Conservation (phyloP, 2,888 invertebrate species). For the Rotaria magnacalcarata region DNA sequence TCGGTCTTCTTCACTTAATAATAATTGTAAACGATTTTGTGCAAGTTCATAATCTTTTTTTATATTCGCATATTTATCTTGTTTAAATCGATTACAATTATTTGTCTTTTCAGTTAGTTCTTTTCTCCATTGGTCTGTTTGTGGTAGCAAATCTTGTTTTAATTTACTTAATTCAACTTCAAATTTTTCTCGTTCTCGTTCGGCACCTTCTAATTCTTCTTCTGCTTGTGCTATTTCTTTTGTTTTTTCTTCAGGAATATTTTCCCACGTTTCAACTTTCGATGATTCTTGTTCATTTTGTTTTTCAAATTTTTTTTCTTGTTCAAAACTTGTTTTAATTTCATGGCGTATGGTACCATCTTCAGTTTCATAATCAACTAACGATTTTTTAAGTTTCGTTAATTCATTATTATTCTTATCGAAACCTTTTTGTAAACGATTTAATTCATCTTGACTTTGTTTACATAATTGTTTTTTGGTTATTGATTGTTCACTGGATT, state of each 20-base stretch:
- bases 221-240: slow-evolving; percentile 66
- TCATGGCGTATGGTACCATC: slow-evolving; percentile 63
- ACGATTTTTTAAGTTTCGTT: slow-evolving; percentile 61
- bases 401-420: slow-evolving; percentile 64
- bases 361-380: slow-evolving; percentile 67
- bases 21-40: slow-evolving; percentile 42
- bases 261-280: slow-evolving; percentile 66
- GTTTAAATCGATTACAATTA: slow-evolving; percentile 47
- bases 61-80: slow-evolving; percentile 21
- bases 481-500: not conserved
- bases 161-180: slow-evolving; percentile 61
- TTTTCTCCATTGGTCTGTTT: slow-evolving; percentile 64
- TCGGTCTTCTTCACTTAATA: slow-evolving; percentile 39
- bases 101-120: slow-evolving; percentile 62
- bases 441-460: slow-evolving; percentile 52
- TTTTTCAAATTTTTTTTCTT: slow-evolving; percentile 70
- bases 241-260: slow-evolving; percentile 71
- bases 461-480: slow-evolving; percentile 48
- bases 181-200: slow-evolving; percentile 63
- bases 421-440: slow-evolving; percentile 60
- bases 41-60: slow-evolving; percentile 51
- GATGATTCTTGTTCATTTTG: slow-evolving; percentile 63
- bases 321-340: slow-evolving; percentile 63
- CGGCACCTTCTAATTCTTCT: slow-evolving; percentile 64
- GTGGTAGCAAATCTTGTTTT: slow-evolving; percentile 59